Evolutionary conservation across 1,140 invertebrate genomes (phyloP).

Genomic region (Trachymyrmex cornetzi): DNA sequence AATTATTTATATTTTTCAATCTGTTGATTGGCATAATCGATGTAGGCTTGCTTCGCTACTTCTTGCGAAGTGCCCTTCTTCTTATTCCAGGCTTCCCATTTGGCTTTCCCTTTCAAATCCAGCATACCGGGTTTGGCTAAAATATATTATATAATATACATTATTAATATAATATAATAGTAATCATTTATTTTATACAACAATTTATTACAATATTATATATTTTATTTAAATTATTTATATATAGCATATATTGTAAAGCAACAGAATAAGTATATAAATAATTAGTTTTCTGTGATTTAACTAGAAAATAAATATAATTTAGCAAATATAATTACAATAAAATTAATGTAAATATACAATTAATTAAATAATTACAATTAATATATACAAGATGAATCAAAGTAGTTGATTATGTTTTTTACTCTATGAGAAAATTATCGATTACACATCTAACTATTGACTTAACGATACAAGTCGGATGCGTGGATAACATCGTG

Average conservation of each 20-base stretch:
- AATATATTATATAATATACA: slow-evolving; percentile 17
- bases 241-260: neutral
- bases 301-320: neutral
- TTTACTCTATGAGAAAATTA: too few relatives aligned
- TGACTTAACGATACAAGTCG: too few relatives aligned
- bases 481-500: too few relatives aligned
- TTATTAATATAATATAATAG: neutral
- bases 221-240: neutral
- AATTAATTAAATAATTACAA: too few relatives aligned
- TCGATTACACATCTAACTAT: too few relatives aligned
- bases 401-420: too few relatives aligned
- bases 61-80: slow-evolving; percentile 89
- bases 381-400: too few relatives aligned
- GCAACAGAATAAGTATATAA: neutral
- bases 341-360: neutral
- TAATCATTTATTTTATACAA: neutral
- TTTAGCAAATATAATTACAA: neutral
- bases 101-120: slow-evolving; percentile 91
- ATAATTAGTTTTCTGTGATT: neutral
- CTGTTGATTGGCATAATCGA: slow-evolving; percentile 80
- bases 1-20: slow-evolving; percentile 77
- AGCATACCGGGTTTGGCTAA: slow-evolving; percentile 89
- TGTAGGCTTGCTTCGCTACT: slow-evolving; percentile 88
- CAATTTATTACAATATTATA: neutral
- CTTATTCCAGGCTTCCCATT: slow-evolving; percentile 91